Percentiles rank a stretch among this genome's conserved stretches.
Conservation (phyloP, 1,140 invertebrate genomes). For the Pristionchus pacificus region DNA sequence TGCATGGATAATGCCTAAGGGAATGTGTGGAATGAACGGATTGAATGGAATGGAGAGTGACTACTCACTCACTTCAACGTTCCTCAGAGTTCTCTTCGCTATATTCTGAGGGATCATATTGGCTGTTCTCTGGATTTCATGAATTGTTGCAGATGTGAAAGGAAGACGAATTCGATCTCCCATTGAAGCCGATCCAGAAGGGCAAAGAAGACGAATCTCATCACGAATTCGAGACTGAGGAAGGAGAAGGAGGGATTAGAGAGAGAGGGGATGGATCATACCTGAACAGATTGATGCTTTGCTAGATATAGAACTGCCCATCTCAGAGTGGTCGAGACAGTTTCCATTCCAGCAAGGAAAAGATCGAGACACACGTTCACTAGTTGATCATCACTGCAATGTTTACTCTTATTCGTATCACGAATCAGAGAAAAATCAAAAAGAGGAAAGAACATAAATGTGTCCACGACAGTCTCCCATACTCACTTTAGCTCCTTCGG, state of each 20-base stretch:
- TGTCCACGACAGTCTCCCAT: too few relatives aligned
- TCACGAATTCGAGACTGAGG: too few relatives aligned
- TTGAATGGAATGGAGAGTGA: too few relatives aligned
- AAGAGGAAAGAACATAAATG: too few relatives aligned
- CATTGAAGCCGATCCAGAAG: too few relatives aligned
- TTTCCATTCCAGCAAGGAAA: slow-evolving; percentile 6
- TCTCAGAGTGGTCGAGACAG: slow-evolving; percentile 5
- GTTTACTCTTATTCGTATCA: neutral
- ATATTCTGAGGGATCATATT: slow-evolving; percentile 3
- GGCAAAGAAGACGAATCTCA: too few relatives aligned
- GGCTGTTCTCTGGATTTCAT: neutral
- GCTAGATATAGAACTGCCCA: slow-evolving; percentile 10
- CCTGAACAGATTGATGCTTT: slow-evolving; percentile 6
- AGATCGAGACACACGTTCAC: slow-evolving; percentile 10
- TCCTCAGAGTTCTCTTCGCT: neutral
- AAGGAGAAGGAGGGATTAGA: too few relatives aligned
- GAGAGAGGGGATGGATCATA: too few relatives aligned
- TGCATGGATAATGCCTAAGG: too few relatives aligned
- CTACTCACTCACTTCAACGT: neutral
- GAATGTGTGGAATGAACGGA: too few relatives aligned
- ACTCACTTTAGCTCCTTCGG: neutral
- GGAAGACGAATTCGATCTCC: neutral
- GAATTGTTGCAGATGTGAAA: neutral
- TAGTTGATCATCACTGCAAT: neutral
- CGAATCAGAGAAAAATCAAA: too few relatives aligned